These are phyloP conservation scores for Phalacrocorax pelagicus DNA, from an alignment of 2,113 vertebrate genomes.

Conservation along the genomic window DNA sequence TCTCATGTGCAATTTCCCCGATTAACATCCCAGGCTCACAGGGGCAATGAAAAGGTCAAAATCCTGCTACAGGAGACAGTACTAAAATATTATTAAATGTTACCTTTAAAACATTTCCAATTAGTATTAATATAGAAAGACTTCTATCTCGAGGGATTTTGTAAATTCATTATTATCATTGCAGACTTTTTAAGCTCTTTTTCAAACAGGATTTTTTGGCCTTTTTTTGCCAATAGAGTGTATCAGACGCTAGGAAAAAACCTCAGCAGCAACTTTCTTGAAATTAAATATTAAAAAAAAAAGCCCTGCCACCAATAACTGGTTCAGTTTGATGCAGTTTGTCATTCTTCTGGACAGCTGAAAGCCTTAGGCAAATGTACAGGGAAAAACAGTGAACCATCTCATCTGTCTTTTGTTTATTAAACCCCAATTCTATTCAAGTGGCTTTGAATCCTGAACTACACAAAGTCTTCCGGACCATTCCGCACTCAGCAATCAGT, in stretches of 20 bases:
- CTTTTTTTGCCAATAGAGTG: not conserved
- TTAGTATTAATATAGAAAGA: slow-evolving; percentile 24
- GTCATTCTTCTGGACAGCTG: slow-evolving; percentile 55
- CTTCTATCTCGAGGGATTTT: not conserved
- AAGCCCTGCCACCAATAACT: slow-evolving; percentile 10
- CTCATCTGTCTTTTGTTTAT: slow-evolving; percentile 52
- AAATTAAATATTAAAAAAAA: slow-evolving; percentile 2
- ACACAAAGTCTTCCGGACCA: not conserved
- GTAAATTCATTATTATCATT: not conserved
- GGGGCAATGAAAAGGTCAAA: slow-evolving; percentile 46
- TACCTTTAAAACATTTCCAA: slow-evolving; percentile 37
- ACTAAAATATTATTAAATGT: slow-evolving; percentile 41
- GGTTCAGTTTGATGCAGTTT: slow-evolving; percentile 28
- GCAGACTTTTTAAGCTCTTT: not conserved
- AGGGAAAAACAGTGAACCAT: slow-evolving; percentile 21
- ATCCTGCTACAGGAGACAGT: not conserved
- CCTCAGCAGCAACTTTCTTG: not conserved
- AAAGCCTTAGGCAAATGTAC: slow-evolving; percentile 49
- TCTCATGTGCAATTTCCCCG: not conserved
- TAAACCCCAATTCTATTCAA: slow-evolving; percentile 40
- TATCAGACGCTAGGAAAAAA: not conserved
- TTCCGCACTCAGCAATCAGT: not conserved
- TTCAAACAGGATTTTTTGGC: not conserved
- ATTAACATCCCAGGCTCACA: not conserved
- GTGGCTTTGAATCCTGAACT: slow-evolving; percentile 35